A percentile compares a stretch with the other conserved stretches of the same genome.
phyloP scores from a whole-genome alignment of 1,140 invertebrate species.

The Drosophila jambulina region DNA sequence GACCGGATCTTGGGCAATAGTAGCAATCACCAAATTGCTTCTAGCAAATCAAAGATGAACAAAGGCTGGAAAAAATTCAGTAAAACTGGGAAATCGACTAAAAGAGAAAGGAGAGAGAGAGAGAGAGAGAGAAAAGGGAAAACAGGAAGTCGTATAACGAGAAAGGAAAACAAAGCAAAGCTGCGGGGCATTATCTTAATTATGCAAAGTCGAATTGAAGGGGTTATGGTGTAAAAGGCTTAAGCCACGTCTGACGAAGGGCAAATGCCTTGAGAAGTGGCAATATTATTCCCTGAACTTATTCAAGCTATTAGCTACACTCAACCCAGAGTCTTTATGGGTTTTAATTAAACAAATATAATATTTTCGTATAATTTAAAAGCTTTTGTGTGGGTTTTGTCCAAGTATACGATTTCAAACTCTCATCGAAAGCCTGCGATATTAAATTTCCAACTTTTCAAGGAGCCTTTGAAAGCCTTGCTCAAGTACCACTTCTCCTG shows the following conservation, averaged over 20 bases:
- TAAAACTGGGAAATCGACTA: not conserved
- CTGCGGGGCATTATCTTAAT: constrained; percentile 44
- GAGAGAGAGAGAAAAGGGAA: not conserved
- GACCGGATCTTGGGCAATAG: constrained; percentile 11
- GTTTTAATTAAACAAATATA: not conserved
- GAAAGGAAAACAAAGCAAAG: constrained; percentile 28
- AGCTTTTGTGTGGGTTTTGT: not conserved
- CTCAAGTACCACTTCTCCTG: constrained; percentile 1
- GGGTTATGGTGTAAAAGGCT: constrained; percentile 18
- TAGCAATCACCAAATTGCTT: constrained; percentile 37
- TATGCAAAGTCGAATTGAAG: constrained; percentile 37
- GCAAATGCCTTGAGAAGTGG: not conserved
- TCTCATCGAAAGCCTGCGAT: not conserved
- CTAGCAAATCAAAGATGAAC: constrained; percentile 45
- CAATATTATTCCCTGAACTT: constrained; percentile 2
- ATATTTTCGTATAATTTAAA: not conserved
- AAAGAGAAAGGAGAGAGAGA: not conserved
- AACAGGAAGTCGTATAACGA: constrained; percentile 25
- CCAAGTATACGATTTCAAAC: not conserved
- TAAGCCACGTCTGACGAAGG: constrained; percentile 6
- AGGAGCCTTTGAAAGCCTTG: not conserved
- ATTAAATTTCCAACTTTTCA: constrained; percentile 10
- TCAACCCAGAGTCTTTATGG: too few relatives aligned
- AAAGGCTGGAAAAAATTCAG: constrained; percentile 1
- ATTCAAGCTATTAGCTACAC: constrained; percentile 1